Evolutionary conservation across 2,113 vertebrate genomes (phyloP), one percentile per base, ranked within the genome.

Genomic region (Ancistrus triradiatus): DNA sequence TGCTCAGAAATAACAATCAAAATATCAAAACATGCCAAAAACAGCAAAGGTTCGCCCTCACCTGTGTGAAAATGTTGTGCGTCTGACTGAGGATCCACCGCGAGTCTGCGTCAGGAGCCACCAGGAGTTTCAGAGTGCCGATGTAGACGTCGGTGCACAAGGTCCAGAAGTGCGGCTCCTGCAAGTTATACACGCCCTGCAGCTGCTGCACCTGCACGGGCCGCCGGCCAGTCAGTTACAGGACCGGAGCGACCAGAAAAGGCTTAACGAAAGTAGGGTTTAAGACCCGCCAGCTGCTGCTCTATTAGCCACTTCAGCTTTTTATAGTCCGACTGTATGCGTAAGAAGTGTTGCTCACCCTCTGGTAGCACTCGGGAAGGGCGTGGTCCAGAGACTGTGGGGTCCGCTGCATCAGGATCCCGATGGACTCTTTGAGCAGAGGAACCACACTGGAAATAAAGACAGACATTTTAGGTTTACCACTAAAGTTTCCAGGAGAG

Each of bases 91-190:
- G 85, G 80, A 99, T 92, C 96, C 96, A 99, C 72, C 91, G 90
- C 17, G 91, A 80, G 74, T 99, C 95, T 14, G 96, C 93, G 50
- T 99, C 94, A 7, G 96, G 94, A 4, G 94, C 93, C 1, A 99
- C 88, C 5, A 95, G 75, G 74, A 99, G 86, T 81, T 98, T 98
- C 51, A 99, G 72, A 1, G 94, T 98, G 7, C 96, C 96, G 28
- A 98, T 88, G 59, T 95, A 95, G 68, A 99, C 91, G 31, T 98
- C 95, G 0, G 92, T 93, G 75, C 96, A 99, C 33, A 99, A 85
- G 1, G 96, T 99, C 96, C 96, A 99, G 82, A 99, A 98, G 52
- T 98, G 96, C 6, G 94, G 93, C n/a, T 99, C 95, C 43, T 96
- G 92, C 49, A 99, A 81, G 80, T 87, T 95, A 77, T 98, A 98